Evolutionary conservation across 2,888 invertebrate genomes (phyloP).

Genomic region (Carterocephalus palaemon): DNA sequence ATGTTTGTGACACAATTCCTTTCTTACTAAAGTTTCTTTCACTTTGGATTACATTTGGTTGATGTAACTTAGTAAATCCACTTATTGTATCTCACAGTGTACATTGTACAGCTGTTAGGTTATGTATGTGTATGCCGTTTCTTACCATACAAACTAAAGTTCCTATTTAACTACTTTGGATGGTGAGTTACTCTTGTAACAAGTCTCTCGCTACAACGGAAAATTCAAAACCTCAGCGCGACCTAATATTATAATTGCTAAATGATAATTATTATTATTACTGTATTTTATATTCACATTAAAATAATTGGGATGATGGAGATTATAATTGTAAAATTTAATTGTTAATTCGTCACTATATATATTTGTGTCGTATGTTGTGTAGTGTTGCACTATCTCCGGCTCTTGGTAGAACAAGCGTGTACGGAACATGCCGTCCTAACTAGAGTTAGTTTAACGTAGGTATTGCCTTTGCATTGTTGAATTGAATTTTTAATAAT

Average conservation of each 20-base stretch:
- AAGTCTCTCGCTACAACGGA: not conserved
- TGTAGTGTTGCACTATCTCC: slow-evolving; percentile 18
- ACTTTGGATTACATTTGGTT: no score
- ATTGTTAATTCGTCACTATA: slow-evolving; percentile 20
- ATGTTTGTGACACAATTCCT: no score
- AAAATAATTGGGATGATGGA: slow-evolving; percentile 17
- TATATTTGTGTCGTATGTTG: slow-evolving; percentile 17
- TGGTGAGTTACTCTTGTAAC: slow-evolving; percentile 5
- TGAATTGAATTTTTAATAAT: slow-evolving; percentile 12
- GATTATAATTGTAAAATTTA: slow-evolving; percentile 17
- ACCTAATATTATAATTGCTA: slow-evolving; percentile 12
- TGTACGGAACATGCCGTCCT: slow-evolving; percentile 22
- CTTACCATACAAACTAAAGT: slow-evolving; percentile 22
- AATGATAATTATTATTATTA: slow-evolving; percentile 22
- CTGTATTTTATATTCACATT: slow-evolving; percentile 25
- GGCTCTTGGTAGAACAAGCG: slow-evolving; percentile 24
- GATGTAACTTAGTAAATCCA: no score
- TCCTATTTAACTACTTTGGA: slow-evolving; percentile 21
- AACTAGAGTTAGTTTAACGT: slow-evolving; percentile 15
- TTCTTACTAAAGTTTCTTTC: no score
- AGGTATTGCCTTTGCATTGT: slow-evolving; percentile 13
- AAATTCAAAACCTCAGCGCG: slow-evolving; percentile 17
- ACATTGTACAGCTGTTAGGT: not conserved
- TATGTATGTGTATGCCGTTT: not conserved
- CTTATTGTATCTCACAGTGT: no score